Evolutionary conservation across 2,113 vertebrate species (phyloP).

Genomic region (Ariopsis seemanni): DNA sequence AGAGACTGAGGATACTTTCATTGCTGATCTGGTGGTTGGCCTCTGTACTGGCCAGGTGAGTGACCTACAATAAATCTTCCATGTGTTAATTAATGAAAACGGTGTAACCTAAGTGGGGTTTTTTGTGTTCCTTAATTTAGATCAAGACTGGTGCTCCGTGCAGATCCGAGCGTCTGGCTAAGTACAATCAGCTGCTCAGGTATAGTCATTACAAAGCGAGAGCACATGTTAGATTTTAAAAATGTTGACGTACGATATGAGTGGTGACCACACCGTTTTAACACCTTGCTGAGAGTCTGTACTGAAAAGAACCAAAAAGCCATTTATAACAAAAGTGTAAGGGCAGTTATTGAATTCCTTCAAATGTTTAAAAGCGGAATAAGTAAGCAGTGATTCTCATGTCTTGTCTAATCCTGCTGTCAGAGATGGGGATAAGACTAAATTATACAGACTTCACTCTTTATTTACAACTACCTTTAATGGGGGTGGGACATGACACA

Average conservation of each 20-base stretch:
- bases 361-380: neutral
- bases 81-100: neutral
- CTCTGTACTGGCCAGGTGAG: conserved; percentile 91
- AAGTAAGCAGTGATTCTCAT: neutral
- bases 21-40: conserved; percentile 90
- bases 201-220: conserved; percentile 37
- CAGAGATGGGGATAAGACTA: neutral
- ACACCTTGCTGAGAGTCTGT: neutral
- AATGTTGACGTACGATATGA: too few species aligned
- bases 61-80: neutral
- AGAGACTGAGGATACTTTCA: conserved; percentile 92
- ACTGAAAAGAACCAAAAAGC: neutral
- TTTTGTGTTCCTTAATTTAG: conserved; percentile 63
- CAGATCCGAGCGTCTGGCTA: conserved; percentile 93
- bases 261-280: neutral
- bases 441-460: neutral
- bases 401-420: too few species aligned
- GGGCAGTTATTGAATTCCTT: neutral
- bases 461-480: neutral
- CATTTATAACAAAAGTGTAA: neutral
- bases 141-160: conserved; percentile 98
- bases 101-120: neutral
- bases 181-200: conserved; percentile 98
- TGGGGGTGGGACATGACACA: neutral
- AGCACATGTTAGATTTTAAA: too few species aligned